Evolutionary conservation across 2,113 vertebrate genomes (phyloP), one percentile per base, ranked within the genome.

Genomic region (Dunckerocampus dactyliophorus): DNA sequence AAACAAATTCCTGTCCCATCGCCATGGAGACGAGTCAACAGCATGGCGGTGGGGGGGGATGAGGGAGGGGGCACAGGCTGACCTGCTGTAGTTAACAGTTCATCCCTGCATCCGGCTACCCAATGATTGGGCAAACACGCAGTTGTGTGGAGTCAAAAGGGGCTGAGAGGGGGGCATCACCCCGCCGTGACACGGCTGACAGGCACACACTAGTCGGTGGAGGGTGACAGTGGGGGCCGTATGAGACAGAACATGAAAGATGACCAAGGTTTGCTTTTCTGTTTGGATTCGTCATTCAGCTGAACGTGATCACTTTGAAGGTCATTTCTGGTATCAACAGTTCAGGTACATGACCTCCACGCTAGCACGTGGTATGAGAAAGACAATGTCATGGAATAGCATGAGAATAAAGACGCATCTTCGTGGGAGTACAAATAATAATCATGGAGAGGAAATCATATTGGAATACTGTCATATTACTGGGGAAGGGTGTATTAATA

Each of bases 51-150:
- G 47, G 54, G 59, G 76, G 78, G 24, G 74, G 71, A 53, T 46
- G 56, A 75, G 67, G 57, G 34, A 55, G 76, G 81, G 31, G 76
- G 75, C 76, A 76, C 58, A 75, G 77, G 62, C 76, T 84, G 87
- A 88, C 88, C 85, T 74, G 80, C 79, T 71, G 77, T 84, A 87
- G 83, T 88, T 87, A 88, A 88, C 87, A 76, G 88, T 90, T 88
- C 83, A 87, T 87, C 71, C 68, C 69, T 46, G 70, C 74, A 89
- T 90, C 84, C 86, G 85, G 87, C 84, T 87, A 81, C 80, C 81
- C 75, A 87, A 88, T 77, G 85, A 87, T 82, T 88, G 82, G 80
- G 82, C 84, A 89, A 89, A 89, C 85, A 88, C 54, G 50, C 74
- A 84, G 76, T 75, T 63, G 69, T 60, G 70, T 56, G 4, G 74